Evolutionary conservation across 2,113 vertebrate species (phyloP), one percentile per base, ranked within the genome.

Genomic region (Laticauda laticaudata): DNA sequence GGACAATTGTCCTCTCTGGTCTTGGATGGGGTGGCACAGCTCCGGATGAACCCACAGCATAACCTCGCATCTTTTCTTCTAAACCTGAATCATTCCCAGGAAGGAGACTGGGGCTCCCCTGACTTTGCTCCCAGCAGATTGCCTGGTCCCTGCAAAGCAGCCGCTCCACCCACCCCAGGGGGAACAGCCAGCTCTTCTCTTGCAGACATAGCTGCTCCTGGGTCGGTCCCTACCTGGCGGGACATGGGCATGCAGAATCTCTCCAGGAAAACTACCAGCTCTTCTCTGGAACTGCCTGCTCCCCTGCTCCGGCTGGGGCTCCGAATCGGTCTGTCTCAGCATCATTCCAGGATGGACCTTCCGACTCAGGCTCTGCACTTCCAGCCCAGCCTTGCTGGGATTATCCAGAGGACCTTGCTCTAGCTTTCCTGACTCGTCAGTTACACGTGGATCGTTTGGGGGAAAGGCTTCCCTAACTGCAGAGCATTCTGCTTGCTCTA

Each of bases 401-500:
- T 29, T 20, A 94, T 94, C 97, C 96, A 0, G 92, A 97, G 56
- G 95, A 92, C 75, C 95, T 96, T 57, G 94, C 94, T 90, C 92
- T 90, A n/a, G 57, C 43, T 91, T 91, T 91, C 96, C 96, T 91
- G 95, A 91, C 88, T 96, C 97, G n/a, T 93, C 94, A 0, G 95
- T 90, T 91, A 90, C 96, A 90, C 96, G 93, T 90, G 94, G n/a
- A 21, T 81, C 34, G 3, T n/a, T 21, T 34, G 3, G n/a, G 53
- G 87, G 51, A n/a, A 34, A 10, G 51, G 4, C 93, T 94, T n/a
- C 96, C 95, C 96, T 89, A 94, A 91, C 95, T 48, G 93, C 91
- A 91, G 94, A 81, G 39, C 94, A 94, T 95, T 97, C 97, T 86
- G 96, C 61, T 92, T 97, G 94, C 93, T 90, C 96, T 87, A 93